Base-by-base conservation (phyloP, 2,113 vertebrate genomes). In the Larimichthys crocea region DNA sequence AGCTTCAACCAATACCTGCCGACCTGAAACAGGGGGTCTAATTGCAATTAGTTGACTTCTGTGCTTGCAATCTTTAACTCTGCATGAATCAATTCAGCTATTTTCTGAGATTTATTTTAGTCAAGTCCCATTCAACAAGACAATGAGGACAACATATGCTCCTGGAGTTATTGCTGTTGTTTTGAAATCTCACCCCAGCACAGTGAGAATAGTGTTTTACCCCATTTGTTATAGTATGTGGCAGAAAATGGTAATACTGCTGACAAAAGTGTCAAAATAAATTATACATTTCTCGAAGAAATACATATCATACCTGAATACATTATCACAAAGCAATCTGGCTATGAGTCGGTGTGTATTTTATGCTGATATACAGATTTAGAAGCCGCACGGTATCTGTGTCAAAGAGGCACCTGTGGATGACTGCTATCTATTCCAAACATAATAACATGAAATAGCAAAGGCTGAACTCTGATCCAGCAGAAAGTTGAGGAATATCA, bases 271-370 rank as follows among this genome's bases (percentile, higher is more conserved):
- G 89, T 90, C 91, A 93, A 91, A 91, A 94, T 92, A 91, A 91
- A 93, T 92, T 88, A 88, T 88, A 86, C 75, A 86, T 86, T 92
- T 89, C 84, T 80, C 69, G 74, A 72, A 89, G 86, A 90, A 89
- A 92, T 89, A 90, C 87, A 92, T 89, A 92, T 90, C 83, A 89
- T 88, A 88, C 77, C 89, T 84, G 92, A 92, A 94, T 94, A 90
- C 84, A 93, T 93, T 92, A 92, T 89, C 77, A 82, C 84, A 88
- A 80, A 79, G 84, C 90, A 92, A 91, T 92, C 89, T 91, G 70
- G 63, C 76, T 80, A 22, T 74, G 87, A 91, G 81, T 81, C 76
- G 50, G 67, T 87, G 86, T 91, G 83, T 88, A 89, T 94, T 90
- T 88, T 91, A 85, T 92, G 80, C 85, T 89, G 83, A 90, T 86